A percentile compares a stretch with the other conserved stretches of the same genome.
Evolutionary conservation across 2,113 vertebrate genomes (phyloP).

Genomic region (Gorsachius goisagi): DNA sequence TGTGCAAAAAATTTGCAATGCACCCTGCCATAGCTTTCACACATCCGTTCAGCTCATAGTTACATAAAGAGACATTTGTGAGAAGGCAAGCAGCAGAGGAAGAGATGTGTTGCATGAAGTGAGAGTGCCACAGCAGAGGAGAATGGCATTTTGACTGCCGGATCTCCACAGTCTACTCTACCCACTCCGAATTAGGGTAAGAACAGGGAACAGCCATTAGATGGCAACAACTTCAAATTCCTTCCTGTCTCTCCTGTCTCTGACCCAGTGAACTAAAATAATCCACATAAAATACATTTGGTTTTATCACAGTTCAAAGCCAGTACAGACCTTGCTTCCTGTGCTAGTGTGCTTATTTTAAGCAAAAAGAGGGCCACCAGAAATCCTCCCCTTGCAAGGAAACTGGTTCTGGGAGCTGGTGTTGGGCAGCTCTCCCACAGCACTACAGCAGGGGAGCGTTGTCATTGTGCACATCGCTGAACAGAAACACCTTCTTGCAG

Average conservation of each 20-base stretch:
- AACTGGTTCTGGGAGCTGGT: background rate
- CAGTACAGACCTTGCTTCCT: background rate
- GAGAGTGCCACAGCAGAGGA: background rate
- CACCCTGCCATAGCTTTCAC: background rate
- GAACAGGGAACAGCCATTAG: background rate
- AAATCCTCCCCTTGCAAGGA: background rate
- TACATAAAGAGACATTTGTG: background rate
- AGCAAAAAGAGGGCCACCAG: fast-evolving
- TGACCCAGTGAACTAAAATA: conserved; percentile 42
- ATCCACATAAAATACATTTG: background rate
- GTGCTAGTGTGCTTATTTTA: background rate
- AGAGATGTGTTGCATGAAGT: background rate
- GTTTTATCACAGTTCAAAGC: background rate
- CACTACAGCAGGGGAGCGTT: fast-evolving
- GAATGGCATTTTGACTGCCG: fast-evolving
- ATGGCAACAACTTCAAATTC: background rate
- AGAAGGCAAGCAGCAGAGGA: background rate
- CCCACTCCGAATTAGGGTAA: background rate
- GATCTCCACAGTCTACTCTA: background rate
- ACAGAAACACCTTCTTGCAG: background rate
- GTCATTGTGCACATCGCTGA: background rate
- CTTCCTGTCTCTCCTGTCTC: background rate
- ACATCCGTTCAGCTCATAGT: background rate
- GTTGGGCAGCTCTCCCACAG: background rate
- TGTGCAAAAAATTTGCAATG: background rate